Conservation (phyloP, 2,113 vertebrate genomes). For the Toxostoma redivivum region DNA sequence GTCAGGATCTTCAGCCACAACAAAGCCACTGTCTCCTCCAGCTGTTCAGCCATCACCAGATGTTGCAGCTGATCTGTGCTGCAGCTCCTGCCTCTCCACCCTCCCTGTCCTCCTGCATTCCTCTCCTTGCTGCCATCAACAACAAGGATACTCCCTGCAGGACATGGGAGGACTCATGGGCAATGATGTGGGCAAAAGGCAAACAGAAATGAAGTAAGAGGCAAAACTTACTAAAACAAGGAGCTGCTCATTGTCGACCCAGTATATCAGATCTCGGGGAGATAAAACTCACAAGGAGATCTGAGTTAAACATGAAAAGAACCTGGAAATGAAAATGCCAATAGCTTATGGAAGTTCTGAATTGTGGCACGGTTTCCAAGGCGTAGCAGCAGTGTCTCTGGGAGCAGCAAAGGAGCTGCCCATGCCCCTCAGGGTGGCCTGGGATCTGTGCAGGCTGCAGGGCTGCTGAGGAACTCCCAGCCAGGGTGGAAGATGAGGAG, state of each 20-base stretch:
- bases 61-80: not conserved
- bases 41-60: not conserved
- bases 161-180: not conserved
- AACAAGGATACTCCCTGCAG: not conserved
- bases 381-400: fast-evolving
- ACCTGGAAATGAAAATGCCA: not conserved
- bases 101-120: fast-evolving
- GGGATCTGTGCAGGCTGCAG: not conserved
- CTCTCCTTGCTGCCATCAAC: not conserved
- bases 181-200: not conserved
- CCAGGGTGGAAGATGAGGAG: not conserved
- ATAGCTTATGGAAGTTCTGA: not conserved
- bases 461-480: fast-evolving
- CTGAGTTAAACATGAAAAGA: not conserved
- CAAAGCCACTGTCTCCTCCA: not conserved
- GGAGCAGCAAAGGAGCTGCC: not conserved
- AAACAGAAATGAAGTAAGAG: not conserved
- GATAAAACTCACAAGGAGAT: not conserved
- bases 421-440: not conserved
- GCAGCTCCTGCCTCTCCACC: not conserved
- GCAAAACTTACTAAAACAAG: not conserved
- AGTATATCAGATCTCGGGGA: not conserved
- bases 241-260: not conserved
- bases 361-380: not conserved
- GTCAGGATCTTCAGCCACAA: not conserved